Percentiles rank a stretch among this genome's conserved stretches.
These are phyloP conservation scores for Tryphoninae sp. DNA, from an alignment of 2,888 invertebrate genomes.

Conservation along the genomic window DNA sequence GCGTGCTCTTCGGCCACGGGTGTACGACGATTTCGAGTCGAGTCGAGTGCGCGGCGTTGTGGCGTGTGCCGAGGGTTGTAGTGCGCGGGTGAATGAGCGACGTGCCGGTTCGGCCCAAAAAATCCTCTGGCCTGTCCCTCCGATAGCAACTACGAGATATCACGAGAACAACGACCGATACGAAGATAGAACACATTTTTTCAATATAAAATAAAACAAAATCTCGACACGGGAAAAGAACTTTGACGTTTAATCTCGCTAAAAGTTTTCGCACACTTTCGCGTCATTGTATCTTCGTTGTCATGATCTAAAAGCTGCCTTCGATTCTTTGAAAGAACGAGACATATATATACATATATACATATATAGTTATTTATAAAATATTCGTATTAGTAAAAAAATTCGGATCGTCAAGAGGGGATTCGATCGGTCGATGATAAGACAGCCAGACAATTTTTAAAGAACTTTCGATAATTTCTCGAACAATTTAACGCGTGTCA, in stretches of 20 bases:
- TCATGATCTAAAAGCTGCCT: slow-evolving; percentile 2
- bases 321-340: neutral
- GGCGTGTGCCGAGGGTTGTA: slow-evolving; percentile 70
- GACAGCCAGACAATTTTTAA: too few species aligned
- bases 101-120: slow-evolving; percentile 58
- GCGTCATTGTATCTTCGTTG: neutral
- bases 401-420: too few species aligned
- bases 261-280: slow-evolving; percentile 15
- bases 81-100: slow-evolving; percentile 71
- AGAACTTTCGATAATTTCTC: slow-evolving; percentile 1
- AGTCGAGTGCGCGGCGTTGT: slow-evolving; percentile 75
- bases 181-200: neutral
- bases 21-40: slow-evolving; percentile 58
- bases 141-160: slow-evolving; percentile 17
- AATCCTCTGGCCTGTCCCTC: slow-evolving; percentile 10
- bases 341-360: neutral
- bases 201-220: neutral
- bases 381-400: too few species aligned
- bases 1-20: slow-evolving; percentile 59
- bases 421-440: too few species aligned
- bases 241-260: slow-evolving; percentile 23
- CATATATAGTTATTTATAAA: neutral
- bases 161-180: slow-evolving; percentile 17
- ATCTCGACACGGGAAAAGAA: slow-evolving; percentile 5
- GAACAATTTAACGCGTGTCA: neutral